These are phyloP conservation scores for Drosophila murphyi DNA, from an alignment of 1,140 invertebrate genomes.

Conservation along the genomic window DNA sequence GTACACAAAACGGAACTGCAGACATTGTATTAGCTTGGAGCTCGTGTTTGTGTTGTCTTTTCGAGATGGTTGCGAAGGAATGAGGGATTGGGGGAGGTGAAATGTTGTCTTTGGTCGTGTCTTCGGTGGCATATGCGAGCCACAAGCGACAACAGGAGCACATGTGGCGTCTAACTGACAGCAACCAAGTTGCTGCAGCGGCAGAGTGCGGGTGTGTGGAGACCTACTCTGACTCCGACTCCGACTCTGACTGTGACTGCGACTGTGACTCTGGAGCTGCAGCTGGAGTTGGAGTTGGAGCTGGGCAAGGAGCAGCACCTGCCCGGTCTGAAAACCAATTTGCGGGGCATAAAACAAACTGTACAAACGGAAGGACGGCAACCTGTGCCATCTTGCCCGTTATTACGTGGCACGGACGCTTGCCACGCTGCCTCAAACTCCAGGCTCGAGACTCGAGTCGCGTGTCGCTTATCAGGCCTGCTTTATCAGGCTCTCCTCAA, in stretches of 20 bases:
- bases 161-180: constrained; percentile 52
- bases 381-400: constrained; percentile 22
- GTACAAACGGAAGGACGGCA: constrained; percentile 31
- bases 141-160: background rate
- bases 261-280: too few relatives aligned
- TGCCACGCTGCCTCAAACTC: background rate
- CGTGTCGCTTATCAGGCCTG: constrained; percentile 75
- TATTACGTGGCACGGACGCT: constrained; percentile 21
- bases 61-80: background rate
- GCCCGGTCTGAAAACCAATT: constrained; percentile 66
- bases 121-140: constrained; percentile 54
- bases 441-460: constrained; percentile 48
- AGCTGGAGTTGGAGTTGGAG: background rate
- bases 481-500: constrained; percentile 56
- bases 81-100: background rate
- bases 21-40: constrained; percentile 48
- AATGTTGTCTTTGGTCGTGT: constrained; percentile 42
- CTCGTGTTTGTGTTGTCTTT: constrained; percentile 26
- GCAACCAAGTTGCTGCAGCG: constrained; percentile 18
- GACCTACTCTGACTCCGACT: background rate
- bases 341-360: constrained; percentile 77
- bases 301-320: constrained; percentile 53
- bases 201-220: constrained; percentile 4
- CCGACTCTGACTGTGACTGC: too few relatives aligned
- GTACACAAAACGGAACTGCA: constrained; percentile 81